Evolutionary conservation across 2,888 invertebrate genomes (phyloP).

Genomic region (Hoplodrina ambigua): DNA sequence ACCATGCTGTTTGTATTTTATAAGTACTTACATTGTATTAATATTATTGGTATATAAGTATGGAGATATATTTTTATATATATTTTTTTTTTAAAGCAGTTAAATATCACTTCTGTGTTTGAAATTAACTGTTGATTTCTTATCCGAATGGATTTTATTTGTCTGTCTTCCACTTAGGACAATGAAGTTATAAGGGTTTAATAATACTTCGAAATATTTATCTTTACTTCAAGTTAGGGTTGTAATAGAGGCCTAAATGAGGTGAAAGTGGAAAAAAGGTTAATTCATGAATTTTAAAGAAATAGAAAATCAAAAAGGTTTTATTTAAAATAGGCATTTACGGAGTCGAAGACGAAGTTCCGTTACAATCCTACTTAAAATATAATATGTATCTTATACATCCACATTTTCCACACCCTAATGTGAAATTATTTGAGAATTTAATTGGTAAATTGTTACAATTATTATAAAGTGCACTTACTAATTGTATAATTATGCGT

Average conservation of each 20-base stretch:
- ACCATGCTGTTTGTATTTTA: constrained; percentile 11
- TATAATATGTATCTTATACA: background rate
- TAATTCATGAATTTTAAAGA: too few relatives aligned
- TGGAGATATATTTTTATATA: constrained; percentile 4
- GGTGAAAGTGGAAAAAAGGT: too few relatives aligned
- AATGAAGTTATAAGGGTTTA: too few relatives aligned
- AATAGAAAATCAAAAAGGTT: too few relatives aligned
- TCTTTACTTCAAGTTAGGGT: too few relatives aligned
- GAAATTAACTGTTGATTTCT: background rate
- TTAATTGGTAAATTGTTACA: background rate
- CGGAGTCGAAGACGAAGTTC: too few relatives aligned
- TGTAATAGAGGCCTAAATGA: too few relatives aligned
- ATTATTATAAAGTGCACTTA: constrained; percentile 15
- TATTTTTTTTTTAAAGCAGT: background rate
- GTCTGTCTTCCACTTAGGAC: too few relatives aligned
- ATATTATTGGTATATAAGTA: background rate
- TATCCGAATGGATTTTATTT: background rate
- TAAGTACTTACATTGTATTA: constrained; percentile 8
- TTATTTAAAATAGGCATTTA: too few relatives aligned
- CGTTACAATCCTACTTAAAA: too few relatives aligned
- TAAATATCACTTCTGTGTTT: background rate
- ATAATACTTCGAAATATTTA: too few relatives aligned
- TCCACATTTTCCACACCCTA: background rate
- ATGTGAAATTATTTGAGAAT: constrained; percentile 6
- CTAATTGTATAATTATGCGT: background rate